Conservation (phyloP, 2,888 invertebrate genomes). For the Eledona agricola region DNA sequence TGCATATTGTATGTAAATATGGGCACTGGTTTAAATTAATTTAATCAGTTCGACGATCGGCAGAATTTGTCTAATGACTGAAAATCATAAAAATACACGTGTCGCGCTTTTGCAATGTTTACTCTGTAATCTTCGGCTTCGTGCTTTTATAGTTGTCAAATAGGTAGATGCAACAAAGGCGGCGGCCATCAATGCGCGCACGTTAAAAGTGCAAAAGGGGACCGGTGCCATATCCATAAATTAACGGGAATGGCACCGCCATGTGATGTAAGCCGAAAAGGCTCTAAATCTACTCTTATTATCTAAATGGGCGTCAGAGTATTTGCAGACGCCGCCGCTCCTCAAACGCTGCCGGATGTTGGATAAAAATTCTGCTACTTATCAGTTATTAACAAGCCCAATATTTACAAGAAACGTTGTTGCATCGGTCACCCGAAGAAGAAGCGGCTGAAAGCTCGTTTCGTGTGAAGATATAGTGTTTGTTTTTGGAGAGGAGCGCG, state of each 20-base stretch:
- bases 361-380: constrained; percentile 34
- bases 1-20: constrained; percentile 24
- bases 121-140: no score
- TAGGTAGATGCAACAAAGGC: constrained; percentile 5
- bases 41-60: constrained; percentile 1
- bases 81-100: no score
- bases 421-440: no score
- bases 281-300: constrained; percentile 61
- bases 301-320: constrained; percentile 61
- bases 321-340: constrained; percentile 56
- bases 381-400: constrained; percentile 36
- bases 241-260: constrained; percentile 56
- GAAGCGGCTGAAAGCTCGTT: no score
- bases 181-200: constrained; percentile 26
- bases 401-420: constrained; percentile 11
- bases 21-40: constrained; percentile 11
- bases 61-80: constrained; percentile 9
- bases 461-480: no score
- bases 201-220: constrained; percentile 39
- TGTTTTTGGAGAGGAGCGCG: no score
- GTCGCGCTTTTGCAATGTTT: no score
- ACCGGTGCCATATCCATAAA: constrained; percentile 58
- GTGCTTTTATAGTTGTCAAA: constrained; percentile 19
- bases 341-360: constrained; percentile 46
- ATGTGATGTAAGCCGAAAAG: constrained; percentile 61